Evolutionary conservation across 2,113 vertebrate genomes (phyloP).

Genomic region (Nothobranchius furzeri): DNA sequence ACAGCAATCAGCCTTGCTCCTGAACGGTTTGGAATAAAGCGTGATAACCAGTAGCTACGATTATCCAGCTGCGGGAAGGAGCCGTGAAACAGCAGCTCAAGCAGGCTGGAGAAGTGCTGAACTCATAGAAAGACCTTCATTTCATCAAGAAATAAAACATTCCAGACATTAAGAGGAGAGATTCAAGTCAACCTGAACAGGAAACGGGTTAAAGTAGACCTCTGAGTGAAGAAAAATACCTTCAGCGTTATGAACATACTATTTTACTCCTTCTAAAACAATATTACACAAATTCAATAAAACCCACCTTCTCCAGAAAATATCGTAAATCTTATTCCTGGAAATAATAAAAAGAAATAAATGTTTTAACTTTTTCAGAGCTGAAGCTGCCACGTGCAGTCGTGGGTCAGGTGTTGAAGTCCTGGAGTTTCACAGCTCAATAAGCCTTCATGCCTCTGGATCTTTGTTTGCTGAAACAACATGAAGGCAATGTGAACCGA

Average conservation of each 20-base stretch:
- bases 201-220: neutral
- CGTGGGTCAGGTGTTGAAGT: constrained; percentile 26
- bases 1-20: constrained; percentile 33
- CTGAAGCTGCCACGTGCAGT: constrained; percentile 8
- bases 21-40: constrained; percentile 32
- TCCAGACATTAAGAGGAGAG: constrained; percentile 1
- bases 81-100: constrained; percentile 30
- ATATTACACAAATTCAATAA: neutral
- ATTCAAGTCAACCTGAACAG: neutral
- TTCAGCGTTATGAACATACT: neutral
- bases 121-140: neutral
- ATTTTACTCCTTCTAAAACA: constrained; percentile 5
- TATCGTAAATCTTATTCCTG: neutral
- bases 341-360: no score
- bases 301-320: no score
- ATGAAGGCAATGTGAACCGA: constrained; percentile 48
- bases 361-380: constrained; percentile 2
- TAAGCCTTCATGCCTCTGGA: constrained; percentile 42
- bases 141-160: constrained; percentile 10
- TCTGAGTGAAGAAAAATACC: constrained; percentile 1
- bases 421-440: constrained; percentile 52
- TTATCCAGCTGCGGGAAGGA: constrained; percentile 32
- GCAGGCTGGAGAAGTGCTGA: constrained; percentile 4
- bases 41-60: constrained; percentile 42
- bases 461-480: constrained; percentile 25